A percentile compares a stretch with the other conserved stretches of the same genome.
phyloP scores from a whole-genome alignment of 2,113 vertebrate genomes.

The Recurvirostra avosetta region DNA sequence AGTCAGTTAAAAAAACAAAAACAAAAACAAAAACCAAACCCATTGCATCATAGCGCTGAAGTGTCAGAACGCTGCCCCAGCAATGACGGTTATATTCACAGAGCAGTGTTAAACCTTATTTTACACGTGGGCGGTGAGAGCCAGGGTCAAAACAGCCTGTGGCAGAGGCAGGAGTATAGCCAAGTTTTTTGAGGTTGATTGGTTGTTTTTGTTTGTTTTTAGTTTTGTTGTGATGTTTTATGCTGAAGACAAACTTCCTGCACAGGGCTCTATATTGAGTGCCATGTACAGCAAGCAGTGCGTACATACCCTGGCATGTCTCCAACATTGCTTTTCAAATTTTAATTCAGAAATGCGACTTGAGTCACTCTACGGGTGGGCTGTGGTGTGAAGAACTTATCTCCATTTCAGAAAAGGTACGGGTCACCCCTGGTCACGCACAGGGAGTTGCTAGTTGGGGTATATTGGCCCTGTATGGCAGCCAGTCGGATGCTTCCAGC shows the following conservation, averaged over 20 bases:
- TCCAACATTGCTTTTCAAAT: not conserved
- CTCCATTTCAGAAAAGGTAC: not conserved
- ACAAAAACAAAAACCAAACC: not conserved
- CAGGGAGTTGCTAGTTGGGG: accelerated
- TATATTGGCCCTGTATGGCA: not conserved
- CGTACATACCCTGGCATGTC: not conserved
- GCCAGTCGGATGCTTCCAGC: not conserved
- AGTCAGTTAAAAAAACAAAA: not conserved
- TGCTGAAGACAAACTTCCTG: not conserved
- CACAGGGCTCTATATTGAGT: not conserved
- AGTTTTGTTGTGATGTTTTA: not conserved
- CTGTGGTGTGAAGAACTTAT: not conserved
- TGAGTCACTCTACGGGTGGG: not conserved
- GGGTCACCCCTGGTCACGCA: not conserved
- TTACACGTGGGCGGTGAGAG: not conserved
- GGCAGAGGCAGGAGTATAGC: not conserved
- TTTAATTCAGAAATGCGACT: not conserved
- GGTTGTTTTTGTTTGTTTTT: not conserved
- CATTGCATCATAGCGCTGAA: not conserved
- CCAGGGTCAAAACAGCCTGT: not conserved
- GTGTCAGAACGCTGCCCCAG: not conserved
- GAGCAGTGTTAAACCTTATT: not conserved
- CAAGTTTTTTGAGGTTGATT: not conserved
- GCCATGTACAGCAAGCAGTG: not conserved
- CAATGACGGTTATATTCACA: accelerated